Base-by-base conservation (phyloP, 53 echinoderm and acorn worm species). In the Patiria pectinifera region DNA sequence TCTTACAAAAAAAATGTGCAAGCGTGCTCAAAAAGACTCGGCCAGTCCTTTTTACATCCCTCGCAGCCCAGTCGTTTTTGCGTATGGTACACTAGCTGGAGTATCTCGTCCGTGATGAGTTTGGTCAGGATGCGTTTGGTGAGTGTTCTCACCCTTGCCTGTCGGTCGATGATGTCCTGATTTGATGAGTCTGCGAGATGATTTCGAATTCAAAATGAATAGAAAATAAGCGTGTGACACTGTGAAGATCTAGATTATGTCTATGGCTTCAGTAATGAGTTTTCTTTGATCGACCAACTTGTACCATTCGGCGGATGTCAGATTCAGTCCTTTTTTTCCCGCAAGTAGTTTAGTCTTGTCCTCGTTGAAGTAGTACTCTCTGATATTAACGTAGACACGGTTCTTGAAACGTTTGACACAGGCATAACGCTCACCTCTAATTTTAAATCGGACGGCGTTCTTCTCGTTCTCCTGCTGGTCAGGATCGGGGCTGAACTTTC, bases 21-120 rank as follows among this genome's bases (percentile, higher is more conserved):
- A 8, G 48, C 69, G 49, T 91, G 91, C 21, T 91, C 91, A 11
- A 47, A 69, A n/a, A 69, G 82, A 19, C 83, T 83, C 25, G 91
- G 25, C 83, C 83, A 91, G 91, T 83, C 83, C 35, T 83, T 35
- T 19, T 71, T 48, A 45, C 91, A 91, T 2, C 83, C 91, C 63
- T 91, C 91, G 83, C 91, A 91, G 35, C 84, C 84, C 4, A 84
- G 84, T 66, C 62, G 12, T 45, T 84, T 66, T 84, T 84, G 84
- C 4, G 84, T 66, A 5, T 44, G 6, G 16, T 75, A 75, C 19
- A 75, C 76, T 2, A 87, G 76, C 12, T 58, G 3, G 87, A 75
- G 24, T 11, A 87, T 76, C 18, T 87, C 22, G 49, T 12, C 87
- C 59, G 84, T 84, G 3, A 84, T 3, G 6, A 84, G 63, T 15